phyloP scores from a whole-genome alignment of 2,888 invertebrate genomes.

The Amiota minor region DNA sequence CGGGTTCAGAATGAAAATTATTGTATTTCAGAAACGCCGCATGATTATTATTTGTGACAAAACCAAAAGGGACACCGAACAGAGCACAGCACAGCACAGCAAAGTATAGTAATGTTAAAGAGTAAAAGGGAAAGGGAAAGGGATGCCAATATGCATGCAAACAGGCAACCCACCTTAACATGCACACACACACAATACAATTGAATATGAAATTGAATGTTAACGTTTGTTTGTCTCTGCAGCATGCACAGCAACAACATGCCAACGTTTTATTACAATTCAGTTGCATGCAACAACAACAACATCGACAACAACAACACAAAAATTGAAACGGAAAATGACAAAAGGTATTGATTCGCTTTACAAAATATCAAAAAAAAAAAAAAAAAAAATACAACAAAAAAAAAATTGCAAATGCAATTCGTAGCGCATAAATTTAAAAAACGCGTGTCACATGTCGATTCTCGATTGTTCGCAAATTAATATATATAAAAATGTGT shows the following conservation, averaged over 20 bases:
- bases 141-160: not conserved
- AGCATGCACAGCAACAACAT: slow-evolving; percentile 57
- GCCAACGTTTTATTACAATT: slow-evolving; percentile 30
- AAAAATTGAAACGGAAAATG: slow-evolving; percentile 27
- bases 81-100: no score
- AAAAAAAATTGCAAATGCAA: slow-evolving; percentile 58
- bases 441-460: slow-evolving; percentile 71
- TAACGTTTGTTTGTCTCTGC: slow-evolving; percentile 25
- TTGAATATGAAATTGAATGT: not conserved
- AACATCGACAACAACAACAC: slow-evolving; percentile 25
- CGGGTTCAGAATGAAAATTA: slow-evolving; percentile 38
- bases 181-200: slow-evolving; percentile 8
- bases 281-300: slow-evolving; percentile 9
- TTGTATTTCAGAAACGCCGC: slow-evolving; percentile 32
- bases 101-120: no score
- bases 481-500: slow-evolving; percentile 60
- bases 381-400: not conserved
- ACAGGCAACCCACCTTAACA: slow-evolving; percentile 5
- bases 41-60: slow-evolving; percentile 63
- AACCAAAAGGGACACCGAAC: slow-evolving; percentile 23
- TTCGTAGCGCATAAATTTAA: slow-evolving; percentile 67
- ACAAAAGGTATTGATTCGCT: slow-evolving; percentile 32
- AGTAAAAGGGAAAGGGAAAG: not conserved
- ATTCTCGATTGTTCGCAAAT: slow-evolving; percentile 71
- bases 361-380: not conserved